Conservation (phyloP, 2,113 vertebrate genomes). For the Tachysurus fulvidraco region DNA sequence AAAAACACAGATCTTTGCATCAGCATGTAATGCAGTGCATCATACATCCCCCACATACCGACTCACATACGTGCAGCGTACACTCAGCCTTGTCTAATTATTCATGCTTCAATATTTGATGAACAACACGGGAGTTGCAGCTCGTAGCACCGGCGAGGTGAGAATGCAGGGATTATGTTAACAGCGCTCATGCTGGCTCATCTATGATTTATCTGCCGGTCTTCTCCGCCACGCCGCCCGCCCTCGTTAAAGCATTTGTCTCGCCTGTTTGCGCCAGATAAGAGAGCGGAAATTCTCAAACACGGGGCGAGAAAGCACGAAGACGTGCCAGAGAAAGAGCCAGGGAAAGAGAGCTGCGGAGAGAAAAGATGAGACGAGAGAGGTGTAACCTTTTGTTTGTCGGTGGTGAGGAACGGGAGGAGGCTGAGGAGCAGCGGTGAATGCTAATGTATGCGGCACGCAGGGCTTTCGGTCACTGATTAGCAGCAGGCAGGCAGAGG, state of each 20-base stretch:
- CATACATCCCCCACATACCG: background rate
- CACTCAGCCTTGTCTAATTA: conserved; percentile 62
- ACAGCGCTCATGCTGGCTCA: conserved; percentile 68
- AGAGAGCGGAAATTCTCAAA: conserved; percentile 57
- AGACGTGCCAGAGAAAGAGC: background rate
- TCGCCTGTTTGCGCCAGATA: conserved; percentile 64
- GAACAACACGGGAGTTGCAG: conserved; percentile 67
- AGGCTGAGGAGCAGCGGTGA: conserved; percentile 57
- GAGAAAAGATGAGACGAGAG: conserved; percentile 41
- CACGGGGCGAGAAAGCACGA: background rate
- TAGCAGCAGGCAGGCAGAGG: conserved; percentile 62
- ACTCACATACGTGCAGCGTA: conserved; percentile 27
- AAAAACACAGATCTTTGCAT: conserved; percentile 13
- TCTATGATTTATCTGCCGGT: conserved; percentile 73
- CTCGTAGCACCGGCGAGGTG: conserved; percentile 62
- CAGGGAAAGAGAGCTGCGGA: conserved; percentile 37
- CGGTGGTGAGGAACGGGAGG: conserved; percentile 31
- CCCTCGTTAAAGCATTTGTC: conserved; percentile 61
- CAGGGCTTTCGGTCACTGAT: conserved; percentile 71
- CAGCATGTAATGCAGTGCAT: conserved; percentile 16
- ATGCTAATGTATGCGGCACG: conserved; percentile 76
- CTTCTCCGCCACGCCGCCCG: conserved; percentile 58
- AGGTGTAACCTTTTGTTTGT: conserved; percentile 70
- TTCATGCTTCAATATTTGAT: conserved; percentile 72
- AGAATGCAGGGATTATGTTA: conserved; percentile 69